These are phyloP conservation scores for Agrotis clavis DNA, from an alignment of 2,888 invertebrate genomes.

Conservation along the genomic window DNA sequence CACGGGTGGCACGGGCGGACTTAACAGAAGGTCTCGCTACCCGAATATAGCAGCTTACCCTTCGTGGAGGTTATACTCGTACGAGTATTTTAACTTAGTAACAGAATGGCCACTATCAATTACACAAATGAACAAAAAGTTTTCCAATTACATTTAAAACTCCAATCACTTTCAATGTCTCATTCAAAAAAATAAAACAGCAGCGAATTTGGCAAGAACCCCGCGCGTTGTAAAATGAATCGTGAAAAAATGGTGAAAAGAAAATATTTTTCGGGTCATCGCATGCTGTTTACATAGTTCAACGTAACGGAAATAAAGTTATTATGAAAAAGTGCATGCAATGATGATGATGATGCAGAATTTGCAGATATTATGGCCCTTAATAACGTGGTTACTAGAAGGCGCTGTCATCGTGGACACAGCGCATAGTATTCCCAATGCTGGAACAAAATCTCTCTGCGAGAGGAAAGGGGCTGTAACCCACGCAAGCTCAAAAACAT, in stretches of 20 bases:
- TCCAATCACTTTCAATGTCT: slow-evolving; percentile 18
- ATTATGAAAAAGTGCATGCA: not conserved
- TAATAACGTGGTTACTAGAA: too few species aligned
- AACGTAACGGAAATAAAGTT: not conserved
- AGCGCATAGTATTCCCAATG: too few species aligned
- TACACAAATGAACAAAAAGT: not conserved
- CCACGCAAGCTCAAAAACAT: not conserved
- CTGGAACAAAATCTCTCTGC: too few species aligned
- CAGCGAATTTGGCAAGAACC: not conserved
- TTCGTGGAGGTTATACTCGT: not conserved
- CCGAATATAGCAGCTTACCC: not conserved
- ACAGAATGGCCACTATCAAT: not conserved
- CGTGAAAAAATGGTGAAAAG: slow-evolving; percentile 14
- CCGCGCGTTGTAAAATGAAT: not conserved
- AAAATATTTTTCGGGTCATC: not conserved
- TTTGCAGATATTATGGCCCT: too few species aligned
- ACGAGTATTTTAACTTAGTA: too few species aligned
- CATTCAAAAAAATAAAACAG: slow-evolving; percentile 20
- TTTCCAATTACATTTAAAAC: slow-evolving; percentile 11
- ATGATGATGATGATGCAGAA: too few species aligned
- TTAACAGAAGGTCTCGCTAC: too few species aligned
- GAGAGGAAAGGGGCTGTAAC: too few species aligned
- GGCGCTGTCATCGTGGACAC: too few species aligned
- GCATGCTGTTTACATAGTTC: not conserved
- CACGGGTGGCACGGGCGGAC: too few species aligned